phyloP scores from a whole-genome alignment of 1,140 invertebrate species.

The Harlomillsia oculata region DNA sequence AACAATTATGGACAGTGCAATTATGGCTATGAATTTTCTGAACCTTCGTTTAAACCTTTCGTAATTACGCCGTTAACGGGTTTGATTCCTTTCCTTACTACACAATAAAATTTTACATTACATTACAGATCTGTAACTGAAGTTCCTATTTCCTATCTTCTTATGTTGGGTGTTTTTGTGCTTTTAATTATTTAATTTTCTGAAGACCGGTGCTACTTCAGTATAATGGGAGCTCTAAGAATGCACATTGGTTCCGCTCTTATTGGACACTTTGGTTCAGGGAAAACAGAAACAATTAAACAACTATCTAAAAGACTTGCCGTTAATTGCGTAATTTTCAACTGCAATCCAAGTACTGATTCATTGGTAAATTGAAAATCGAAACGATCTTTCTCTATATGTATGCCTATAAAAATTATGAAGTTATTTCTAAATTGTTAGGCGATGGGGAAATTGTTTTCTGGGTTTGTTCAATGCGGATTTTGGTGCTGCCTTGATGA shows the following conservation, averaged over 20 bases:
- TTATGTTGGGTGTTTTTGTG: no score
- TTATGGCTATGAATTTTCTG: constrained; percentile 88
- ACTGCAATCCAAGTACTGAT: no score
- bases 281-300: constrained; percentile 91
- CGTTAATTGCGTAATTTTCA: constrained; percentile 82
- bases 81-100: no score
- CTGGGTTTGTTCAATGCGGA: constrained; percentile 72
- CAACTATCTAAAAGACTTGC: constrained; percentile 78
- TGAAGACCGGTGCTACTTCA: constrained; percentile 77
- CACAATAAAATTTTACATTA: no score
- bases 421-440: constrained; percentile 36
- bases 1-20: constrained; percentile 63
- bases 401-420: background rate
- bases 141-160: no score
- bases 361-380: no score
- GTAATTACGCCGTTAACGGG: no score
- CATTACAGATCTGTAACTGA: no score
- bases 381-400: background rate
- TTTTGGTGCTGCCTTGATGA: constrained; percentile 80
- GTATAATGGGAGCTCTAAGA: constrained; percentile 76
- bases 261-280: constrained; percentile 79
- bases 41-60: no score
- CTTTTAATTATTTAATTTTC: no score
- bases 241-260: constrained; percentile 66
- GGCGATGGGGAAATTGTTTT: constrained; percentile 82